Conservation (phyloP, 1,140 invertebrate species). For the Dendroctonus valens region DNA sequence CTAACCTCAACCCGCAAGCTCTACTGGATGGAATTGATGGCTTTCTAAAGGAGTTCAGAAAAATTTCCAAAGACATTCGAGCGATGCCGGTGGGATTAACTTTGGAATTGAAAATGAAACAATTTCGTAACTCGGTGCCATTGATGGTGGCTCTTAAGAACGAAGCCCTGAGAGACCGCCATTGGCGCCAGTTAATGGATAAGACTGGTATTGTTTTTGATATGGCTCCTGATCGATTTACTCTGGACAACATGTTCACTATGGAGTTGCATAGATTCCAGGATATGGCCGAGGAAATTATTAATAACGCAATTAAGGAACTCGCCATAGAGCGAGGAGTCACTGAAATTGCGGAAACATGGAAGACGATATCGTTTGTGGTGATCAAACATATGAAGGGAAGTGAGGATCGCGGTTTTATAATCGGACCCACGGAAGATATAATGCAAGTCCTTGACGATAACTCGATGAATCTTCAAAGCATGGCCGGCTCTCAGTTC, state of each 20-base stretch:
- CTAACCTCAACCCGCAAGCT: slow-evolving; percentile 77
- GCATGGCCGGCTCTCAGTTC: slow-evolving; percentile 87
- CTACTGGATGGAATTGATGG: slow-evolving; percentile 83
- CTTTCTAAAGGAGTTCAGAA: slow-evolving; percentile 76
- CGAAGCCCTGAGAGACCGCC: slow-evolving; percentile 82
- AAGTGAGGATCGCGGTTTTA: slow-evolving; percentile 60
- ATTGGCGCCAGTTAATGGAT: slow-evolving; percentile 85
- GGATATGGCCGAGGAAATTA: slow-evolving; percentile 79
- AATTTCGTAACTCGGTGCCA: slow-evolving; percentile 83
- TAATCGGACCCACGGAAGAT: slow-evolving; percentile 79
- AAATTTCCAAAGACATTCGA: slow-evolving; percentile 59
- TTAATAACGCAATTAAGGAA: slow-evolving; percentile 85
- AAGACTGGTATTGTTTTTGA: slow-evolving; percentile 83
- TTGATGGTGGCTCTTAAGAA: slow-evolving; percentile 89
- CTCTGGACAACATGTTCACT: slow-evolving; percentile 84
- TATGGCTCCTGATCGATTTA: slow-evolving; percentile 82
- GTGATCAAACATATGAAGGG: slow-evolving; percentile 66
- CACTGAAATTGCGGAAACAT: slow-evolving; percentile 72
- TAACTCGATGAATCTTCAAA: slow-evolving; percentile 84
- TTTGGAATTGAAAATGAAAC: slow-evolving; percentile 80
- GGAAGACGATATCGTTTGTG: slow-evolving; percentile 72
- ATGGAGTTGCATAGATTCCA: slow-evolving; percentile 86
- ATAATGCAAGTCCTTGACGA: slow-evolving; percentile 80
- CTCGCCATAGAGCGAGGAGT: slow-evolving; percentile 83
- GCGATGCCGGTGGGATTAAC: slow-evolving; percentile 60